Base-by-base conservation (phyloP, 2,888 invertebrate species). In the Megalurothrips usitatus region DNA sequence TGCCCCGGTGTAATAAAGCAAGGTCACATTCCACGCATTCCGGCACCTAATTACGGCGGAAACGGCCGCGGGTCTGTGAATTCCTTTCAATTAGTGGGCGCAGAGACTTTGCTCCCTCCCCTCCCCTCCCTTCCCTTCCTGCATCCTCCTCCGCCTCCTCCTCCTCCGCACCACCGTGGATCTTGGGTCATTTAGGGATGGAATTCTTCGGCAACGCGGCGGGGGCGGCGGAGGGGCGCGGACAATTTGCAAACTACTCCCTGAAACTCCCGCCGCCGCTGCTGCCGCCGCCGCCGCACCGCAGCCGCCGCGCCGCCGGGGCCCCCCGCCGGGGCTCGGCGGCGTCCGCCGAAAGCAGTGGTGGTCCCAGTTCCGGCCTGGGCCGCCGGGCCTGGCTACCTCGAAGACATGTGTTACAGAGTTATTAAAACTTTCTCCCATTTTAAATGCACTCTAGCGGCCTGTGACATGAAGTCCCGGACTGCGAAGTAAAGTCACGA, bases 161-260 rank as follows among this genome's bases (percentile, higher is more conserved):
- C 63, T 17, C 52, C 63, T 63, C n/a, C 14, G 63, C 63, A n/a
- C 63, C 68, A 23, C 68, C 23, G 58, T 43, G 52, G 52, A 52
- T 52, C 52, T 52, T 23, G 68, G 68, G 68, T 68, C 68, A 23
- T 68, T 68, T 68, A 68, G 68, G 68, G 68, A 68, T 68, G 68
- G 68, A 68, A 68, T 68, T 68, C 68, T 68, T 68, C 68, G 68
- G 68, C 68, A 23, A 11, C 23, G 63, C n/a, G 63, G 63, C 63
- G 68, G 23, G 6, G 68, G 68, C 9, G 10, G 52, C 6, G 14
- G 52, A 12, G 52, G 23, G 68, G 68, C 11, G 68, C n/a, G 63
- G n/a, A 68, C 68, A 68, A 68, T 68, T 23, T 68, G 68, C 68
- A 68, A 68, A 68, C 68, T 68, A 68, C 68, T 68, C 68, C 63